Conservation (phyloP, 2,113 vertebrate genomes). For the Semicossyphus pulcher region DNA sequence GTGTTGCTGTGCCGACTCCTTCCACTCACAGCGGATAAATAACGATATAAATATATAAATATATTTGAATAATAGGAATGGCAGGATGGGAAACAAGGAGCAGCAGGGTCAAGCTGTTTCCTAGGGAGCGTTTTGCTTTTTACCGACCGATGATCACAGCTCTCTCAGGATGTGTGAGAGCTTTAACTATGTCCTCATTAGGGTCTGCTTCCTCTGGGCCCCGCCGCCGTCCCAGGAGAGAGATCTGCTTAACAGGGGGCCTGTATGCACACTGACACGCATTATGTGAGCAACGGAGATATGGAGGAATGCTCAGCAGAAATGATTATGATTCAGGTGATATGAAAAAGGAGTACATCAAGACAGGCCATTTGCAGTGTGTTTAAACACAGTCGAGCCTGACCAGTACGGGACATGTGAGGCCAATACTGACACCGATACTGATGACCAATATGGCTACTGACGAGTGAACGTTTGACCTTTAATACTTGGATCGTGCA, state of each 20-base stretch:
- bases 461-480: too few relatives aligned
- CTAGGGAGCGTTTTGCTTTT: constrained; percentile 83
- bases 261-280: constrained; percentile 40
- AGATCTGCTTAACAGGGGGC: constrained; percentile 75
- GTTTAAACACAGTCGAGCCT: too few relatives aligned
- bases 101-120: constrained; percentile 87
- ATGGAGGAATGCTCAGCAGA: constrained; percentile 2
- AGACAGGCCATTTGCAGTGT: too few relatives aligned
- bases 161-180: constrained; percentile 86
- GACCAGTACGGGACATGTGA: too few relatives aligned
- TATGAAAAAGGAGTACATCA: too few relatives aligned
- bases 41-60: constrained; percentile 69
- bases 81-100: constrained; percentile 78
- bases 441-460: too few relatives aligned
- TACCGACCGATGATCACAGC: constrained; percentile 76
- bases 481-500: too few relatives aligned
- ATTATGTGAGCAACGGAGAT: constrained; percentile 38
- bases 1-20: constrained; percentile 81
- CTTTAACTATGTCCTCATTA: constrained; percentile 83
- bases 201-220: constrained; percentile 73
- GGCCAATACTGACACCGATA: too few relatives aligned
- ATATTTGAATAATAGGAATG: constrained; percentile 71
- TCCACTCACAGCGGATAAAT: constrained; percentile 84
- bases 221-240: constrained; percentile 80
- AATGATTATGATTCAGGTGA: not conserved